Evolutionary conservation across 2,888 invertebrate species (phyloP).

Genomic region (Metellina segmentata): DNA sequence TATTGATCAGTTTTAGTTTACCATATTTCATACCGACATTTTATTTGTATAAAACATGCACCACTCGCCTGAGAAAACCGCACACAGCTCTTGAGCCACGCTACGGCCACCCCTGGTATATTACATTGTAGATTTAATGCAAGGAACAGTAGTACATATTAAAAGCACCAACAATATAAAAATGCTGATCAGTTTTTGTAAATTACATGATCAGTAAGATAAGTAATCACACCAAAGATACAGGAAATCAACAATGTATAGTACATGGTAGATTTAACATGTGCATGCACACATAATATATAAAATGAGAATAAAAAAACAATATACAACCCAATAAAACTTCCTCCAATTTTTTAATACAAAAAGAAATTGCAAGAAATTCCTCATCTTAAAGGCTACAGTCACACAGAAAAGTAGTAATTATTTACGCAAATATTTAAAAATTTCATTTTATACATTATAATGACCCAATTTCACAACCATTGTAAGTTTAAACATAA

Average conservation of each 20-base stretch:
- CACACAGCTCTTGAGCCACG: conserved; percentile 41
- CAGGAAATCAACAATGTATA: conserved; percentile 54
- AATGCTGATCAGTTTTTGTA: conserved; percentile 62
- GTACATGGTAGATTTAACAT: conserved; percentile 55
- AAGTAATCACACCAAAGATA: conserved; percentile 42
- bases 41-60: conserved; percentile 72
- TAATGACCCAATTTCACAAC: conserved; percentile 36
- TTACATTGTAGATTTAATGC: conserved; percentile 60
- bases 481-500: no score
- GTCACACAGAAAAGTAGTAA: conserved; percentile 40
- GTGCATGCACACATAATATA: conserved; percentile 47
- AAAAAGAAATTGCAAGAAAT: conserved; percentile 47
- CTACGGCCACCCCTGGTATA: no score
- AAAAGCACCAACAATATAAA: conserved; percentile 74
- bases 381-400: conserved; percentile 60
- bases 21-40: no score
- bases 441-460: conserved; percentile 4
- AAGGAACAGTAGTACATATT: conserved; percentile 68
- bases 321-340: conserved; percentile 58
- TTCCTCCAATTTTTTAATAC: conserved; percentile 45
- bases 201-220: conserved; percentile 65
- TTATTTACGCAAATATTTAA: conserved; percentile 23
- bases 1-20: no score
- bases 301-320: conserved; percentile 47
- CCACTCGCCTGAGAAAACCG: conserved; percentile 57